phyloP scores from a whole-genome alignment of 1,140 invertebrate species.

The Megalopta genalis region DNA sequence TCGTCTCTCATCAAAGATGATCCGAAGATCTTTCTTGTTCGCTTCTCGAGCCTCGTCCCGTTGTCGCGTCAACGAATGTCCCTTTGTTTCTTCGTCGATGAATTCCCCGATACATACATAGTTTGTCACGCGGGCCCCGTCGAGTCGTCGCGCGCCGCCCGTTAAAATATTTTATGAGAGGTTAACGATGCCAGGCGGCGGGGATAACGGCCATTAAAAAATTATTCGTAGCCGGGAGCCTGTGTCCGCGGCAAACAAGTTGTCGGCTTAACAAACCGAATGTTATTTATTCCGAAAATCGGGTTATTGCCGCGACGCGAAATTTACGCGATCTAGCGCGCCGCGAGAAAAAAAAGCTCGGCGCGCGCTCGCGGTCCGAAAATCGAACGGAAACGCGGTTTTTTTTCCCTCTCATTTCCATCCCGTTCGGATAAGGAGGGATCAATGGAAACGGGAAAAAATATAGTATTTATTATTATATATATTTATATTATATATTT shows the following conservation, averaged over 20 bases:
- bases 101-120: not conserved
- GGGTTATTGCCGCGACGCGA: conserved; percentile 37
- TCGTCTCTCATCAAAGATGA: too few relatives aligned
- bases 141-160: not conserved
- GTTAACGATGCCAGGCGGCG: not conserved
- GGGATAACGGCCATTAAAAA: conserved; percentile 31
- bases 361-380: conserved; percentile 17
- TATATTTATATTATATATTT: too few relatives aligned
- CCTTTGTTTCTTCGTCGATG: not conserved
- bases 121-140: not conserved
- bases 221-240: conserved; percentile 28
- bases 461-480: too few relatives aligned
- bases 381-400: conserved; percentile 29
- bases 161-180: conserved; percentile 5
- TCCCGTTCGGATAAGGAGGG: not conserved
- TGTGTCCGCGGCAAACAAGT: conserved; percentile 31
- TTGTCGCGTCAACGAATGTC: too few relatives aligned
- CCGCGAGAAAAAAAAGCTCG: conserved; percentile 21
- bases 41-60: too few relatives aligned
- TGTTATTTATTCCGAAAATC: conserved; percentile 51
- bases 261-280: conserved; percentile 44
- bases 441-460: not conserved
- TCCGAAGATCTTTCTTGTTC: too few relatives aligned
- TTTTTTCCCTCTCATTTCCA: not conserved
- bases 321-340: conserved; percentile 25